Base-by-base conservation (phyloP, 2,113 vertebrate species). In the Thryonomys swinderianus region DNA sequence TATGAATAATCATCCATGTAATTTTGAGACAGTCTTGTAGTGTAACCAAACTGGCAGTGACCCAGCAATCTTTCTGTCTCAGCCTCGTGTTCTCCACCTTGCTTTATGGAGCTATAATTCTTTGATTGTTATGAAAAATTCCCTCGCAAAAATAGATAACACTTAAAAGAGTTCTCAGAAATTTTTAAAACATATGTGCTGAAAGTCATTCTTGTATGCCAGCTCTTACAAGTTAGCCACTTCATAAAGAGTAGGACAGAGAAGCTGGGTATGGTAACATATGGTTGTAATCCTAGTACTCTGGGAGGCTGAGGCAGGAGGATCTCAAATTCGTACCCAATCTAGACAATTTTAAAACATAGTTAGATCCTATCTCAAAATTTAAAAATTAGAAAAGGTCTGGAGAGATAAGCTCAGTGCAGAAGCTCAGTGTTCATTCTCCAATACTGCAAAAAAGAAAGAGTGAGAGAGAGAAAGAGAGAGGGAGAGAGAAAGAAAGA, bases 181-280 rank as follows among this genome's bases (percentile, higher is more conserved):
- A 80, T 55, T 55, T 80, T n/a, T 67, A 91, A 88, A 42, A n/a
- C n/a, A n/a, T n/a, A n/a, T 74, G 84, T 91, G 62, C 59, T 48
- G 53, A 69, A 90, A 90, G 55, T 59, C 51, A 78, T 27, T 89
- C 14, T 5, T 34, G 18, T 87, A 25, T 59, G 23, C 81, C 45
- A 82, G 66, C 32, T 64, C 76, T 67, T 76, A 48, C 1, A 61
- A 85, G 53, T 61, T 69, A 67, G 42, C 94, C 88, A 69, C 48
- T 11, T 83, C 85, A 62, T 48, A 59, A 88, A 94, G 57, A 78
- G 48, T 25, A 48, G 53, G 76, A 45, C 90, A 17, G 20, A 27
- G 25, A 8, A 61, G 25, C 59, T 55, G 10, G 42, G 13, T 30
- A 3, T 45, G 71, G 42, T 48, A 21, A 2, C 6, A 3, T 40